Evolutionary conservation across 1,140 invertebrate species (phyloP), one percentile per base, ranked within the genome.

Genomic region (Brachionus sp.): DNA sequence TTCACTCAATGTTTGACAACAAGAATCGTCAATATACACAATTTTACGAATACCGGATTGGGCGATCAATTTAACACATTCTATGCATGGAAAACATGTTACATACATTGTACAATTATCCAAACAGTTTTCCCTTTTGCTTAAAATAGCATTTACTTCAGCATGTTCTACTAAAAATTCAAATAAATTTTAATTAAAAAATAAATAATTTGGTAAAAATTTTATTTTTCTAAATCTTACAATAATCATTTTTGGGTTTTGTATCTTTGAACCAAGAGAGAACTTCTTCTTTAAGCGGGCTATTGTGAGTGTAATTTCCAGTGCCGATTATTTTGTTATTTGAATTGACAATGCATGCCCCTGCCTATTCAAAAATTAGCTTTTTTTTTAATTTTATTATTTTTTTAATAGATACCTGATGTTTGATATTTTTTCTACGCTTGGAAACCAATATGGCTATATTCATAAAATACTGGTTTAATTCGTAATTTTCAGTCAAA

Each of bases 221-320:
- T 13, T 13, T 2, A 9, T 66, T 25, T 29, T 37, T 53, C 3
- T 68, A 70, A 70, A 53, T 62, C 39, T 80, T 93, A 50, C 95
- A 90, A 66, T 94, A 87, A 25, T 66, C 44, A 53, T 83, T 57
- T 46, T 87, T 85, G 13, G 70, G 86, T 91, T 87, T 33, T 89
- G 85, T 29, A 0, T 23, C 86, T 86, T 93, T 95, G 1, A 87
- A 88, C 96, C 96, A 98, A 0, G 95, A 93, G 88, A 97, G 94
- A 16, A 91, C 89, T 87, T 97, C 93, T 89, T 98, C 96, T 88
- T 88, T 88, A 86, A 95, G 97, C 12, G 94, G 94, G 83, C 87
- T 86, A 0, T 96, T 96, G 92, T 98, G 95, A n/a, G 95, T 96
- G 91, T 98, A 98, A 86, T 98, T 98, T 62, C 96, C 97, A 84